These are phyloP conservation scores for Galaxias olidus DNA, from an alignment of 2,797 vertebrate genomes.

Conservation along the genomic window DNA sequence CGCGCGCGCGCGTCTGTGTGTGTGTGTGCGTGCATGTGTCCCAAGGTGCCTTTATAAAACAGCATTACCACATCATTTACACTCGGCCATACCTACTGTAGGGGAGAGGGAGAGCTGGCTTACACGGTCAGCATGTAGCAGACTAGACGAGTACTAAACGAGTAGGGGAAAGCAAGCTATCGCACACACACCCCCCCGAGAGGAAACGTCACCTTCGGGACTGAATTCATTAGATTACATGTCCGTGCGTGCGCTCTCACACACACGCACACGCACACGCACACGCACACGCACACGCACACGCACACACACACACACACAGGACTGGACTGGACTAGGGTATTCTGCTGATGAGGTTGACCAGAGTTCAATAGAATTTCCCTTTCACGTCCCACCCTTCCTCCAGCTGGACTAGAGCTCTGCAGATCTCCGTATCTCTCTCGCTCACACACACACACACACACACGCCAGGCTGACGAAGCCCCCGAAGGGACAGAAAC, in stretches of 20 bases:
- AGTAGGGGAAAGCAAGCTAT: no score
- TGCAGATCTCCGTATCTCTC: not conserved
- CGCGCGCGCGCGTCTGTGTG: slow-evolving; percentile 21
- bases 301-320: not conserved
- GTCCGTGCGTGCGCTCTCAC: not conserved
- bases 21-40: not conserved
- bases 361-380: no score
- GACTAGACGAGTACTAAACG: no score
- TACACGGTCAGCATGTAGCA: no score
- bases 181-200: no score
- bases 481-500: slow-evolving; percentile 31
- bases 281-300: not conserved
- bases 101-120: no score
- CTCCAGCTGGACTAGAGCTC: no score
- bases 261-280: not conserved
- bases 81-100: no score
- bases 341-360: no score
- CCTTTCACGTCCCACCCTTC: no score
- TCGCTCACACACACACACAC: slow-evolving; percentile 4
- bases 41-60: not conserved
- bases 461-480: not conserved
- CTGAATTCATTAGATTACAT: no score
- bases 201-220: no score
- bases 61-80: not conserved
- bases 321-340: not conserved